Conservation (phyloP, 1,140 invertebrate genomes). For the Heliconius congener region DNA sequence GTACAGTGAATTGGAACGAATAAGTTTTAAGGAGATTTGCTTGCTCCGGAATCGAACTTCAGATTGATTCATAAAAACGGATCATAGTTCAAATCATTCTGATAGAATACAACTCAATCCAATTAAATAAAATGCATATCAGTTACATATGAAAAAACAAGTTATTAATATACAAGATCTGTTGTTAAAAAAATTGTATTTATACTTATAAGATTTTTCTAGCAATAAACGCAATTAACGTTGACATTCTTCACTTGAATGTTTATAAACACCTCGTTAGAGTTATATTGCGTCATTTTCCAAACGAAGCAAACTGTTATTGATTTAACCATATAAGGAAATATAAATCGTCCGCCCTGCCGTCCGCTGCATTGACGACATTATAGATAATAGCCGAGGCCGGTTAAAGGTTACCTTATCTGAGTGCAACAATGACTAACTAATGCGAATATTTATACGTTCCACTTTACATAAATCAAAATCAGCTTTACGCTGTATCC, state of each 20-base stretch:
- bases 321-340: slow-evolving; percentile 41
- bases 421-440: slow-evolving; percentile 46
- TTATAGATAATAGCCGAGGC: slow-evolving; percentile 43
- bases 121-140: no score
- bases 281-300: slow-evolving; percentile 24
- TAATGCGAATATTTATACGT: slow-evolving; percentile 33
- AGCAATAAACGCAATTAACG: background rate
- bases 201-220: background rate
- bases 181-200: background rate
- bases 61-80: no score
- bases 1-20: no score
- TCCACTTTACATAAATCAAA: slow-evolving; percentile 1
- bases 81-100: no score
- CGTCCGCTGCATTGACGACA: slow-evolving; percentile 39
- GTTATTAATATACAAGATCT: background rate
- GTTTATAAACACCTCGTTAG: slow-evolving; percentile 8
- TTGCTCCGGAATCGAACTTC: no score
- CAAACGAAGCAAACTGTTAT: slow-evolving; percentile 28
- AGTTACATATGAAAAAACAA: no score
- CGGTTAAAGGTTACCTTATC: slow-evolving; percentile 49
- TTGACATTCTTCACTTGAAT: background rate
- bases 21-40: no score
- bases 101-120: no score
- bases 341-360: slow-evolving; percentile 35
- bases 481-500: no score